Conservation (phyloP, 2,113 vertebrate genomes). For the Columba janthina region DNA sequence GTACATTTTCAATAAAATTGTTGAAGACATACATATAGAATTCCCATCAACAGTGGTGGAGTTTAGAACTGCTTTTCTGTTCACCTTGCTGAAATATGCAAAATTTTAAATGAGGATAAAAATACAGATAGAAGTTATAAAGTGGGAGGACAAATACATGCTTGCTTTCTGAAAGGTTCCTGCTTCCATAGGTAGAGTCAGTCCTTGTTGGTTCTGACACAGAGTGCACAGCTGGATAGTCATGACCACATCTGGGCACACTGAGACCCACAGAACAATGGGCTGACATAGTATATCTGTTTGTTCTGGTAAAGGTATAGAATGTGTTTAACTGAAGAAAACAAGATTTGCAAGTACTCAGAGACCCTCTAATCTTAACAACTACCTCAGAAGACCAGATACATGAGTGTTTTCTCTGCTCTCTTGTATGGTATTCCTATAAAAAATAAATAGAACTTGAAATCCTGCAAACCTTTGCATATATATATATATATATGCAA, state of each 20-base stretch:
- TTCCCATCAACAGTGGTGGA: neutral
- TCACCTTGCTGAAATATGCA: neutral
- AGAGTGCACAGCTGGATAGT: accelerated
- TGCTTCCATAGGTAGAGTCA: neutral
- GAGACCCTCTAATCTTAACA: neutral
- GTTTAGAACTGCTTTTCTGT: neutral
- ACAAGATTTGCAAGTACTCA: neutral
- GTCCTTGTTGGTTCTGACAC: neutral
- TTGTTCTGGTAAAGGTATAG: neutral
- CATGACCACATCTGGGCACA: neutral
- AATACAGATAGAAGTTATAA: neutral
- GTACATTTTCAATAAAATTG: neutral
- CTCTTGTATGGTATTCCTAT: neutral
- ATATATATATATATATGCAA: no score
- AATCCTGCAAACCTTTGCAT: neutral
- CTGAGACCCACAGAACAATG: neutral
- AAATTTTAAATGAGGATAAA: neutral
- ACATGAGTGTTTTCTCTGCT: neutral
- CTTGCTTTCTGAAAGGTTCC: neutral
- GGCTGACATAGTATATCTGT: neutral
- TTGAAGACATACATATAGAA: neutral
- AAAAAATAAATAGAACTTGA: neutral
- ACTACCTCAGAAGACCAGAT: neutral
- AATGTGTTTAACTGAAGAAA: neutral
- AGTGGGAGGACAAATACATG: neutral